Evolutionary conservation across 2,113 vertebrate species (phyloP).

Genomic region (Calonectris borealis): DNA sequence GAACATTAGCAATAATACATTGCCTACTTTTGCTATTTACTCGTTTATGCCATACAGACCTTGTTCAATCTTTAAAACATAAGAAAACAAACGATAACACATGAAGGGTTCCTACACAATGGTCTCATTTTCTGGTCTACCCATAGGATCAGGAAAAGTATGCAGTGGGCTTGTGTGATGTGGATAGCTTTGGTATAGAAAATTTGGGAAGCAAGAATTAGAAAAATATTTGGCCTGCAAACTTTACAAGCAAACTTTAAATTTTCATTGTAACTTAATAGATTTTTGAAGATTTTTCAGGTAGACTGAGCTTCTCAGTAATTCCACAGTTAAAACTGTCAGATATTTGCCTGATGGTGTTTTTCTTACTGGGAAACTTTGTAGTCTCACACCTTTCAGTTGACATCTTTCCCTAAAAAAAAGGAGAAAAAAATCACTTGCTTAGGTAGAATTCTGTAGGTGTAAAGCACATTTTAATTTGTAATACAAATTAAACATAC

Average conservation of each 20-base stretch:
- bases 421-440: background rate
- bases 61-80: background rate
- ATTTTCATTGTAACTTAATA: background rate
- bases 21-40: background rate
- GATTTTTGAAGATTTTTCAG: background rate
- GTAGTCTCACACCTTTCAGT: background rate
- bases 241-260: background rate
- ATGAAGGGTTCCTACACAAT: background rate
- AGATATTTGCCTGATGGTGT: background rate
- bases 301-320: background rate
- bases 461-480: background rate
- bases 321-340: background rate
- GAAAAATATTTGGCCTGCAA: background rate
- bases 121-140: slow-evolving; percentile 17
- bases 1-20: background rate
- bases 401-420: background rate
- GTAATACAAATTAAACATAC: background rate
- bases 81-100: background rate
- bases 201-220: background rate
- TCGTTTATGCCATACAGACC: background rate
- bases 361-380: background rate
- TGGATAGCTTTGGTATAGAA: background rate
- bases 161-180: background rate
- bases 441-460: background rate
- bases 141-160: background rate